phyloP scores from a whole-genome alignment of 2,113 vertebrate genomes.

The Austrofundulus limnaeus region DNA sequence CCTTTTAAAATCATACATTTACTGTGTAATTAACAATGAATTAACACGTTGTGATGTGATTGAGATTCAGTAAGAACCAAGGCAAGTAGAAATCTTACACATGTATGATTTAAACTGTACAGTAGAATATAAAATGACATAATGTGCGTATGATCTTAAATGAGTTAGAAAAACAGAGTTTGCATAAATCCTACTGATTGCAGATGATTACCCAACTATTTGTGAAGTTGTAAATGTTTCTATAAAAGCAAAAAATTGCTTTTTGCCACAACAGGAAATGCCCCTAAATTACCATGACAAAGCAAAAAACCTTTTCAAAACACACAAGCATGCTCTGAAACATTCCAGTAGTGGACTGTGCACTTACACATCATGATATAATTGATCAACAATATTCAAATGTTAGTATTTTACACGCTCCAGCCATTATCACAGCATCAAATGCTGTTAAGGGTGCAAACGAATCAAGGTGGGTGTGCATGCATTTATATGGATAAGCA shows the following conservation, averaged over 20 bases:
- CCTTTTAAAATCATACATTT: conserved; percentile 44
- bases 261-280: neutral
- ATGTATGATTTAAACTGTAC: no score
- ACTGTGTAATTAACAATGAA: conserved; percentile 65
- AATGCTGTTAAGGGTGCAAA: conserved; percentile 17
- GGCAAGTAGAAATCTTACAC: neutral
- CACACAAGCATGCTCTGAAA: neutral
- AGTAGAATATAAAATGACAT: neutral
- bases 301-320: neutral
- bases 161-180: neutral
- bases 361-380: neutral
- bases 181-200: neutral
- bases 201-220: neutral
- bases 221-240: neutral
- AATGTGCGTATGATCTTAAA: neutral
- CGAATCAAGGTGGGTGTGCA: conserved; percentile 24
- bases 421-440: conserved; percentile 29
- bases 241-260: neutral
- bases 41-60: conserved; percentile 46
- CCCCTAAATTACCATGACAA: neutral
- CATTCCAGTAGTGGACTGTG: conserved; percentile 2
- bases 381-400: neutral
- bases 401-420: conserved; percentile 30
- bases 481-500: conserved; percentile 55
- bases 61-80: neutral